phyloP scores from a whole-genome alignment of 2,888 invertebrate genomes.

The Oxycera nigricornis region DNA sequence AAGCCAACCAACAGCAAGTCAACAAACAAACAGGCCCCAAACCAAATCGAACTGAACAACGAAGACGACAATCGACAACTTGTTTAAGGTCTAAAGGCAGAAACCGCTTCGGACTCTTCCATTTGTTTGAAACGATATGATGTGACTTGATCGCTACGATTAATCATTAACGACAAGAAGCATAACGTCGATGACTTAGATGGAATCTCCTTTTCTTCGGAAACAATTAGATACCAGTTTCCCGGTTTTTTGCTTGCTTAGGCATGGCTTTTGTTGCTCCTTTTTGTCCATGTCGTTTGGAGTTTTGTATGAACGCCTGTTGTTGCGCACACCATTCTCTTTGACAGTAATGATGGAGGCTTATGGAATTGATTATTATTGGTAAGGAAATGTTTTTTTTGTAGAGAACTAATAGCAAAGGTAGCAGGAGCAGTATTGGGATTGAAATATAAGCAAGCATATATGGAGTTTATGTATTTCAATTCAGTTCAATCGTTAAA shows the following conservation, averaged over 20 bases:
- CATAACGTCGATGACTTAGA: constrained; percentile 42
- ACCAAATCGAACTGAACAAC: neutral
- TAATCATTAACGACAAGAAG: constrained; percentile 42
- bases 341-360: neutral
- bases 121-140: constrained; percentile 37
- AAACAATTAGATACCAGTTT: neutral
- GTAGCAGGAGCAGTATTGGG: too few species aligned
- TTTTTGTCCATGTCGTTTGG: neutral
- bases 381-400: too few species aligned
- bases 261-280: neutral
- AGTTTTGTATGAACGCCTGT: neutral
- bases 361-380: neutral
- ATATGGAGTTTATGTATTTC: too few species aligned
- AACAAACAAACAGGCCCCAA: constrained; percentile 8
- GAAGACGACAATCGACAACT: neutral
- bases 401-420: too few species aligned
- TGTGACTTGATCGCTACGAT: constrained; percentile 44
- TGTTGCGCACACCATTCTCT: neutral
- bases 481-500: too few species aligned
- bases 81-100: neutral
- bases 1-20: neutral
- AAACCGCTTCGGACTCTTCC: constrained; percentile 21
- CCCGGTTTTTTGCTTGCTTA: neutral
- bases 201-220: constrained; percentile 31
- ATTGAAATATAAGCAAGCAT: too few species aligned